Conservation (phyloP, 2,888 invertebrate species). For the Drosophila acutilabella region DNA sequence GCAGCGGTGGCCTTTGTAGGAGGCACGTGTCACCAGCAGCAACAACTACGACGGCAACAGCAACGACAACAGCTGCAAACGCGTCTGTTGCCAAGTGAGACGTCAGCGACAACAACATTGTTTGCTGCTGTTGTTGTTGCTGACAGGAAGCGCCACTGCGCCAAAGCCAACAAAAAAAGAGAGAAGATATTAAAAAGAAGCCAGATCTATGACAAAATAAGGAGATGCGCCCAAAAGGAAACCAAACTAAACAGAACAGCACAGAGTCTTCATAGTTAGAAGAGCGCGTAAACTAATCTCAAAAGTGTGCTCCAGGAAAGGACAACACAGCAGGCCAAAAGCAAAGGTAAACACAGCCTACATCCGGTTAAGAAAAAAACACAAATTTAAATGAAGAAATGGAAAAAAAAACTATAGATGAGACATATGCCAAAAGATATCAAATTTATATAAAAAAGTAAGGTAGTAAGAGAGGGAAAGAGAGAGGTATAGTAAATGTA, state of each 20-base stretch:
- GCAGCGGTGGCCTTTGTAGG: constrained; percentile 67
- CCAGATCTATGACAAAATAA: constrained; percentile 64
- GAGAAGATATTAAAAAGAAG: constrained; percentile 31
- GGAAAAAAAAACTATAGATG: constrained; percentile 27
- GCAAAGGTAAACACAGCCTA: constrained; percentile 72
- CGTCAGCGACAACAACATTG: constrained; percentile 47
- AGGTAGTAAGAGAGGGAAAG: background rate
- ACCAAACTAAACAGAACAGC: constrained; percentile 5
- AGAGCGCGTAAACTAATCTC: constrained; percentile 75
- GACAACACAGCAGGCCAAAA: constrained; percentile 31
- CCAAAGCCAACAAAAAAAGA: constrained; percentile 52
- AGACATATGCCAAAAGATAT: constrained; percentile 76
- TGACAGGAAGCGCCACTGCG: constrained; percentile 78
- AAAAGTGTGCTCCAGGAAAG: constrained; percentile 73
- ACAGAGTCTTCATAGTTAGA: constrained; percentile 32
- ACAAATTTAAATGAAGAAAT: constrained; percentile 44
- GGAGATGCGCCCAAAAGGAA: constrained; percentile 54
- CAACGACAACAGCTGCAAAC: constrained; percentile 42
- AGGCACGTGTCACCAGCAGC: constrained; percentile 65
- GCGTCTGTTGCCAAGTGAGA: constrained; percentile 66
- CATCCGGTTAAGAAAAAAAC: constrained; percentile 69
- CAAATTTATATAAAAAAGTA: constrained; percentile 67
- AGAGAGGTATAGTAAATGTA: background rate
- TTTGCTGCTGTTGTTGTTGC: constrained; percentile 45
- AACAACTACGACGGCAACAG: constrained; percentile 9